Evolutionary conservation across 2,113 vertebrate species (phyloP), one percentile per base, ranked within the genome.

Genomic region (Solenodon paradoxus): DNA sequence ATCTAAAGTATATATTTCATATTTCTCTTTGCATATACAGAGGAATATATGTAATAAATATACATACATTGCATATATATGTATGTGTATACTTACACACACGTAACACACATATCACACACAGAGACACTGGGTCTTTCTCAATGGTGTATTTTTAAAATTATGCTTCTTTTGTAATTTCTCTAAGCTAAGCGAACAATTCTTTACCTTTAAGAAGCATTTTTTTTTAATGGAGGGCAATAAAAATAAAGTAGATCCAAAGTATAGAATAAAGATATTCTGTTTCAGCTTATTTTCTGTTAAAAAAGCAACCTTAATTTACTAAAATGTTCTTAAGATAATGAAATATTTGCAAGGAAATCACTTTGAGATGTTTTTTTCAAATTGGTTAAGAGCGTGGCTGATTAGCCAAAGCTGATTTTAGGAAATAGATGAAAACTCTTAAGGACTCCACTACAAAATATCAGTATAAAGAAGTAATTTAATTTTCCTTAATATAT

Each of bases 401-500:
- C 64, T 59, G 6, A 88, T 72, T 85, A 81, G 53, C 57, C 59
- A 80, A 91, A 68, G 24, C 51, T 35, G 55, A 79, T 66, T 79
- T 90, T 72, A 90, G 40, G 77, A 91, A 82, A 35, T 64, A 47
- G 2, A 11, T 91, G 45, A 38, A 84, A 93, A 74, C 24, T 88
- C 55, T 84, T 84, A 74, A 26, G 11, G 10, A n/a, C 26, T 53
- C 40, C 59, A 71, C 40, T 61, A 71, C 24, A 61, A 71, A 82
- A 45, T 55, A 75, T n/a, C 63, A 93, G 7, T 77, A 30, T 69
- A 81, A 74, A 81, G 28, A 85, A 89, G 45, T 81, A 19, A 45
- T 85, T 71, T 95, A 66, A 24, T 75, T 78, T 96, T 61, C 28
- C 24, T 90, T 90, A 68, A 57, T 94, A 38, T 66, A 40, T 78